Conservation (phyloP, 2,797 vertebrate genomes). For the Parauchenoglanis punctatus region DNA sequence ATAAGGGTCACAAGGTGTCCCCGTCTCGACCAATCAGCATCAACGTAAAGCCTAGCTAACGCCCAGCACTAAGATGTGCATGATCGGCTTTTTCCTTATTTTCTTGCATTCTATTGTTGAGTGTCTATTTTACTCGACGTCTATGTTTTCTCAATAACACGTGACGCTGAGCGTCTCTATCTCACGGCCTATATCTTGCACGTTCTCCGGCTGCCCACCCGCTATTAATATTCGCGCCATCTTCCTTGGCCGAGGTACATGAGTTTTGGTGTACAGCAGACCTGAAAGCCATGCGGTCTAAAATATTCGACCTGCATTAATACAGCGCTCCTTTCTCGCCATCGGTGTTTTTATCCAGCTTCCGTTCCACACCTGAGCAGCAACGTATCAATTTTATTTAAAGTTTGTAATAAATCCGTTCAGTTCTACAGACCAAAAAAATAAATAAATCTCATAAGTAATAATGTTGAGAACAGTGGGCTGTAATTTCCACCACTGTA, state of each 20-base stretch:
- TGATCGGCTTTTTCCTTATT: neutral
- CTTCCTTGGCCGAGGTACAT: neutral
- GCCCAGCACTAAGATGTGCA: neutral
- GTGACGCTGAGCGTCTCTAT: neutral
- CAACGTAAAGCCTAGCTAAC: neutral
- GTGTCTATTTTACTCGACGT: neutral
- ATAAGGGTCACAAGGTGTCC: neutral
- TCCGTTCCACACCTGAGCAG: neutral
- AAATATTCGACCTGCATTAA: neutral
- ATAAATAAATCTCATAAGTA: neutral
- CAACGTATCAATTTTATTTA: neutral
- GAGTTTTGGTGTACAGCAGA: neutral
- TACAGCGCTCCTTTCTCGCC: no score
- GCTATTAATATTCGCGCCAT: neutral
- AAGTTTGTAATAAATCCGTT: neutral
- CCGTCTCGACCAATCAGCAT: neutral
- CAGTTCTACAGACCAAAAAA: neutral
- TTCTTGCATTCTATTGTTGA: neutral
- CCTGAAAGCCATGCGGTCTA: neutral
- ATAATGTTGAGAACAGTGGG: neutral
- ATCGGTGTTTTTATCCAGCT: neutral
- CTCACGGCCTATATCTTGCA: neutral
- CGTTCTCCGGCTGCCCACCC: neutral
- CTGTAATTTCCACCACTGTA: neutral
- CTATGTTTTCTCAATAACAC: neutral